These are phyloP conservation scores for Drosophila novamexicana DNA, from an alignment of 1,140 invertebrate genomes.

Conservation along the genomic window DNA sequence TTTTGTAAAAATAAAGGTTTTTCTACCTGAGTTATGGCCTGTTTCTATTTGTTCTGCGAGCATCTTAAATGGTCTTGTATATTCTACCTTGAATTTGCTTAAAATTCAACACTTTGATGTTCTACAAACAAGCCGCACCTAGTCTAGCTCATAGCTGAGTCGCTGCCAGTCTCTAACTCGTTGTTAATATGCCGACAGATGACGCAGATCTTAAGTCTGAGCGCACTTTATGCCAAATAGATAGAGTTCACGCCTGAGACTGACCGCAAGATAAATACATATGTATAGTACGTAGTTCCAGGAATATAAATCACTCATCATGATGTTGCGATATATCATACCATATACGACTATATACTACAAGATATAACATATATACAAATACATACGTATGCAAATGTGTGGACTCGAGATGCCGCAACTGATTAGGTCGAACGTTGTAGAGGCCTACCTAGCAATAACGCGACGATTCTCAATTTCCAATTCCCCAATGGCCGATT, in stretches of 20 bases:
- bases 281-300: slow-evolving; percentile 29
- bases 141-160: background rate
- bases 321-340: slow-evolving; percentile 17
- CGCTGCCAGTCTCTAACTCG: background rate
- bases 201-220: slow-evolving; percentile 53
- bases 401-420: slow-evolving; percentile 39
- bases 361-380: slow-evolving; percentile 22
- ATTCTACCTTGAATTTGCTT: slow-evolving; percentile 6
- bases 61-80: slow-evolving; percentile 12
- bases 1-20: background rate
- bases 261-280: slow-evolving; percentile 53
- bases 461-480: slow-evolving; percentile 8
- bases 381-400: slow-evolving; percentile 33
- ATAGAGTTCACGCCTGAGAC: slow-evolving; percentile 32
- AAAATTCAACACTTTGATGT: slow-evolving; percentile 25
- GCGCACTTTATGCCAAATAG: slow-evolving; percentile 50
- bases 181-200: slow-evolving; percentile 26
- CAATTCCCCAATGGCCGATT: slow-evolving; percentile 11
- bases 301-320: slow-evolving; percentile 59
- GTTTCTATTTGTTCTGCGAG: background rate
- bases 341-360: slow-evolving; percentile 24
- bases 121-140: slow-evolving; percentile 42
- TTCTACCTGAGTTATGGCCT: background rate
- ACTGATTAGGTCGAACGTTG: slow-evolving; percentile 26
- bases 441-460: slow-evolving; percentile 17